These are phyloP conservation scores for Eumerus sabulonum DNA, from an alignment of 2,888 invertebrate species.

Conservation along the genomic window DNA sequence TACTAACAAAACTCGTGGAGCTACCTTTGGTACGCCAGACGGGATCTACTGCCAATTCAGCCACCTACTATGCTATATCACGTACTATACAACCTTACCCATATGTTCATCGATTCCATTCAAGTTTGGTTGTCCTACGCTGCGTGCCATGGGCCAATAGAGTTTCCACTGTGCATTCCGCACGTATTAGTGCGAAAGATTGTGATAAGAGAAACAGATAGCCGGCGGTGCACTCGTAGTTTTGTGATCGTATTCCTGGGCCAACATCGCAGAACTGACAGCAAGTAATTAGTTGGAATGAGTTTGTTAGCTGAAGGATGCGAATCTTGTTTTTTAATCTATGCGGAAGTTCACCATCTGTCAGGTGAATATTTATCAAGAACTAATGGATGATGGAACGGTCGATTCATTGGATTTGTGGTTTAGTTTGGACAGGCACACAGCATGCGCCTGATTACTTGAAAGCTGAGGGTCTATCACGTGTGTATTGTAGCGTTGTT, in stretches of 20 bases:
- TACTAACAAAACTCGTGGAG: too few relatives aligned
- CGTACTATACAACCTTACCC: neutral
- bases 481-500: too few relatives aligned
- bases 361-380: constrained; percentile 16
- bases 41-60: too few relatives aligned
- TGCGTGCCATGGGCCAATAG: constrained; percentile 37
- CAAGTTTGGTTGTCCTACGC: too few relatives aligned
- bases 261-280: constrained; percentile 7
- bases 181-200: constrained; percentile 40
- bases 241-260: neutral
- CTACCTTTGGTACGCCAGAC: too few relatives aligned
- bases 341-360: constrained; percentile 21
- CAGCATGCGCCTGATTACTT: too few relatives aligned
- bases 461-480: too few relatives aligned
- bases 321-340: constrained; percentile 7
- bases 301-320: constrained; percentile 3
- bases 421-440: neutral
- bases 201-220: constrained; percentile 39
- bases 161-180: constrained; percentile 9
- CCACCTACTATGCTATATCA: too few relatives aligned
- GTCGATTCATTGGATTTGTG: neutral
- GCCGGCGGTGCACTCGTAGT: too few relatives aligned
- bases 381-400: constrained; percentile 13
- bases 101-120: constrained; percentile 7
- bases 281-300: constrained; percentile 28